phyloP scores from a whole-genome alignment of 2,797 vertebrate species.

The Labroides dimidiatus region DNA sequence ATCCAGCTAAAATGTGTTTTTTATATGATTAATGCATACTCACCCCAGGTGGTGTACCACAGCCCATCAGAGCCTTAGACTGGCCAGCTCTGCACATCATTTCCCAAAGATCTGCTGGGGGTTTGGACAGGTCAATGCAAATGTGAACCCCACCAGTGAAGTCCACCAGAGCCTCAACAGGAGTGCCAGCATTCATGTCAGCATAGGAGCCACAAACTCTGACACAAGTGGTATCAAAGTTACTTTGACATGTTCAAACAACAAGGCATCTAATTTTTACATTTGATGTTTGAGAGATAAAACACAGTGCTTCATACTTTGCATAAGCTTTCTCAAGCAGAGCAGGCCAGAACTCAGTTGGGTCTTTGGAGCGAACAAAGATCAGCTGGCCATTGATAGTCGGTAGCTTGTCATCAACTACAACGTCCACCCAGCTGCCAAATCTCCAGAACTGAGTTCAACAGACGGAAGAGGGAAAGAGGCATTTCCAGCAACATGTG shows the following conservation, averaged over 20 bases:
- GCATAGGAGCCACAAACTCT: slow-evolving; percentile 91
- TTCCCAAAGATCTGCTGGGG: slow-evolving; percentile 82
- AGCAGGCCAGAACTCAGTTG: slow-evolving; percentile 90
- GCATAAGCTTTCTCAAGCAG: slow-evolving; percentile 93
- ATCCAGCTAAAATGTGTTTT: neutral
- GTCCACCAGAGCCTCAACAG: slow-evolving; percentile 89
- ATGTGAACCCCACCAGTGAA: slow-evolving; percentile 90
- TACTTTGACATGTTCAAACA: neutral
- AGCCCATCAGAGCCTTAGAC: slow-evolving; percentile 84
- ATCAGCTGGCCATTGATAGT: slow-evolving; percentile 73
- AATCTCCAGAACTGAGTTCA: slow-evolving; percentile 83
- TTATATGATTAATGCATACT: slow-evolving; percentile 8
- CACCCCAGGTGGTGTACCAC: slow-evolving; percentile 84
- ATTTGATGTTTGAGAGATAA: neutral
- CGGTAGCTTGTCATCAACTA: slow-evolving; percentile 85
- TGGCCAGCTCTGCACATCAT: slow-evolving; percentile 80
- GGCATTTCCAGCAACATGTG: neutral
- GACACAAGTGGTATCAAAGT: slow-evolving; percentile 5
- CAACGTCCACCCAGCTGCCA: slow-evolving; percentile 83
- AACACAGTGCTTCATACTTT: slow-evolving; percentile 81
- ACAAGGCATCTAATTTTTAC: neutral
- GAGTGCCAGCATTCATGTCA: slow-evolving; percentile 85
- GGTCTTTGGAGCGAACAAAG: slow-evolving; percentile 85
- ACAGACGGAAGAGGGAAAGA: neutral
- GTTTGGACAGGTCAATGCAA: slow-evolving; percentile 74